Base-by-base conservation (phyloP, 2,888 invertebrate genomes). In the Callyntrura sp. region DNA sequence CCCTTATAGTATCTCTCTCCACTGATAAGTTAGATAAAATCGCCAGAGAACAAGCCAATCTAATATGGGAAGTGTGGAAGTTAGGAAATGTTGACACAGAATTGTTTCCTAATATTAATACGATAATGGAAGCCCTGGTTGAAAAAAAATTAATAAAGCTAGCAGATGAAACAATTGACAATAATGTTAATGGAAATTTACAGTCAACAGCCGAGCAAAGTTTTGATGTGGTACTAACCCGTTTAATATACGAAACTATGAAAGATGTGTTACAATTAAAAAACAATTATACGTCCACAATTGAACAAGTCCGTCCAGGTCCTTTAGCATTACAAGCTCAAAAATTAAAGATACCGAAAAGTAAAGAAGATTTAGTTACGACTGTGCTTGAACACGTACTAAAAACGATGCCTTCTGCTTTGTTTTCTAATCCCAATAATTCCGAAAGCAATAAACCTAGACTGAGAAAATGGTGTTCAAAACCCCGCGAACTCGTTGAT, bases 261-360 rank as follows among this genome's bases (percentile, higher is more conserved):
- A 86, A 85, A 35, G 90, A 91, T 55, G 79, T 91, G 20, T 60
- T 92, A 0, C 85, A 90, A 57, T 85, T 88, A 3, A 55, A 48
- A 43, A 65, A 78, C 14, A 55, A 43, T 4, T 48, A 28, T 9
- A 60, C 48, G 14, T 81, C 91, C 5, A 92, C 82, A 35, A 78
- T 92, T 11, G 92, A 93, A 57, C 68, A 65, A 57, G 90, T 91
- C 28, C 93, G 93, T 79, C 91, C 91, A 8, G 92, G 93, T n/a
- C 90, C 90, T 12, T 60, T 92, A 9, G 68, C 92, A 12, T 28
- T 92, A 8, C 81, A 89, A 82, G 92, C 93, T 35, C 91, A 91
- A 68, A 83, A 78, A 17, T 79, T 90, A 9, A 86, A 90, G 25
- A 51, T 92, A 8, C 93, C 93, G 0, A 90, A 87, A 57, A 86